These are phyloP conservation scores for Catocala sponsa DNA, from an alignment of 2,888 invertebrate genomes.

Conservation along the genomic window DNA sequence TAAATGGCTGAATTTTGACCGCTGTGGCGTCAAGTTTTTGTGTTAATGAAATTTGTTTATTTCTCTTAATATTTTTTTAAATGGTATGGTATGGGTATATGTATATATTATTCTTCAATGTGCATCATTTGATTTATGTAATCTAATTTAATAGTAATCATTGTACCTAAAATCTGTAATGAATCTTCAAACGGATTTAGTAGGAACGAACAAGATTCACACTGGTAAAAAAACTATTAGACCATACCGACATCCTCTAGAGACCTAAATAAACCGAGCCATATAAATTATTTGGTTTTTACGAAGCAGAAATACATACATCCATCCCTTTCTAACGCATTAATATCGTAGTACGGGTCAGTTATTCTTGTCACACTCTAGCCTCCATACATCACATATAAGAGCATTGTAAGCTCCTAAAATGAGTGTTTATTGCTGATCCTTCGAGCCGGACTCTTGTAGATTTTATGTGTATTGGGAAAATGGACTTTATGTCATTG, in stretches of 20 bases:
- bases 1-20: slow-evolving; percentile 15
- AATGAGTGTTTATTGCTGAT: slow-evolving; percentile 85
- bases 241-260: slow-evolving; percentile 51
- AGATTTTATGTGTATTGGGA: slow-evolving; percentile 44
- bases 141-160: not conserved
- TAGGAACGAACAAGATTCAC: slow-evolving; percentile 53
- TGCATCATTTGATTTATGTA: too few relatives aligned
- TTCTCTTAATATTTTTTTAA: not conserved
- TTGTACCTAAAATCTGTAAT: slow-evolving; percentile 8
- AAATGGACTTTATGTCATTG: slow-evolving; percentile 64
- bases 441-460: slow-evolving; percentile 71
- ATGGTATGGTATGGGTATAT: not conserved
- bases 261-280: slow-evolving; percentile 49
- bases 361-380: slow-evolving; percentile 71
- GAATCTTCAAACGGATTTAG: slow-evolving; percentile 37
- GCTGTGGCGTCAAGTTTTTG: not conserved
- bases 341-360: slow-evolving; percentile 60
- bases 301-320: slow-evolving; percentile 49
- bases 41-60: slow-evolving; percentile 2
- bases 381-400: slow-evolving; percentile 77
- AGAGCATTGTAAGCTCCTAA: slow-evolving; percentile 76
- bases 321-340: slow-evolving; percentile 61
- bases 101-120: too few relatives aligned
- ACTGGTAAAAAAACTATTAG: slow-evolving; percentile 63
- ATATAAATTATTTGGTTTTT: slow-evolving; percentile 62